Conservation (phyloP, 2,797 vertebrate genomes). For the Chrosomus eos region DNA sequence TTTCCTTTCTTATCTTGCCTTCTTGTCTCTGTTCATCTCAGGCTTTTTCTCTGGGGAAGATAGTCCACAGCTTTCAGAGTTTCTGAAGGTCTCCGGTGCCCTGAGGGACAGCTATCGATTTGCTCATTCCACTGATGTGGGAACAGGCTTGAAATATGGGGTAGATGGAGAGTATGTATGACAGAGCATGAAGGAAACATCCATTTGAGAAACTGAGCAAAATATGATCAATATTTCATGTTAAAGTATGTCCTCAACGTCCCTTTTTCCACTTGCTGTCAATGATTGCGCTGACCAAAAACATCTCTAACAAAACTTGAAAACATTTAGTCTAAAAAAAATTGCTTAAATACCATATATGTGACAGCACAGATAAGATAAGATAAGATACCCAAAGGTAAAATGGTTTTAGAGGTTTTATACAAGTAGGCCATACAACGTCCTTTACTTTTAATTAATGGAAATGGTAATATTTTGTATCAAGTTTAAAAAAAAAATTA, state of each 20-base stretch:
- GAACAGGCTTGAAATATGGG: constrained; percentile 49
- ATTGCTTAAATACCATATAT: not conserved
- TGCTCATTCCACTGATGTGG: constrained; percentile 58
- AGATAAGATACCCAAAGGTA: not conserved
- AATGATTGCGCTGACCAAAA: not conserved
- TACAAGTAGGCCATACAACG: not conserved
- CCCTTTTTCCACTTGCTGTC: not conserved
- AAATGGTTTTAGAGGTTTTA: not conserved
- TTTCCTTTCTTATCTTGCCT: not conserved
- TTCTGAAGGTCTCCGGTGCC: constrained; percentile 59
- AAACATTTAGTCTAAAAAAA: not conserved
- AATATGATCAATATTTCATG: not conserved
- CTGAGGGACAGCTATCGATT: constrained; percentile 67
- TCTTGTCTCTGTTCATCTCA: constrained; percentile 26
- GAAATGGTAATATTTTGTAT: not conserved
- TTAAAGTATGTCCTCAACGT: not conserved
- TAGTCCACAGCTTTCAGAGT: constrained; percentile 58
- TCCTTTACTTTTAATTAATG: not conserved
- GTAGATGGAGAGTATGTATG: constrained; percentile 65
- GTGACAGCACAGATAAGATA: not conserved
- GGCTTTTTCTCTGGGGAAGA: constrained; percentile 63
- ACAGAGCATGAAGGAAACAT: not conserved
- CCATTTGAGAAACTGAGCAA: not conserved
- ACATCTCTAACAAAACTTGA: not conserved
- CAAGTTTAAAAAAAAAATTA: no score